Evolutionary conservation across 2,888 invertebrate genomes (phyloP).

Genomic region (Epistrophe grossulariae): DNA sequence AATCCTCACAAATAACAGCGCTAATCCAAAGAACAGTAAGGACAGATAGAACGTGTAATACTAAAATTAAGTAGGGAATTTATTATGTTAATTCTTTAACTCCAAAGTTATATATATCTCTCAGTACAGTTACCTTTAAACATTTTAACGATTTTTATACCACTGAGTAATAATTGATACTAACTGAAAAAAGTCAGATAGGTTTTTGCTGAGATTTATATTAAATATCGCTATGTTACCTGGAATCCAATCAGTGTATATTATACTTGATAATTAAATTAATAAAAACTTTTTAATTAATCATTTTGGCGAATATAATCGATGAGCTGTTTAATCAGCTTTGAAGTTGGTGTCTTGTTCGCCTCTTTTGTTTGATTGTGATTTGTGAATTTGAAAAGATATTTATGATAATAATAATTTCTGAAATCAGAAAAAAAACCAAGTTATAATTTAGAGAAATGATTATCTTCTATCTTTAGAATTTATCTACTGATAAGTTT

Average conservation of each 20-base stretch:
- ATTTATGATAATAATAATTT: not conserved
- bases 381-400: not conserved
- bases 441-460: not conserved
- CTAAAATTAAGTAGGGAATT: slow-evolving; percentile 2
- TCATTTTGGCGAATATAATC: slow-evolving; percentile 10
- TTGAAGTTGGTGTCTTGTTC: not conserved
- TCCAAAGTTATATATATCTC: not conserved
- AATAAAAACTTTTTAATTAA: not conserved
- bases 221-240: not conserved
- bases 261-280: not conserved
- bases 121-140: slow-evolving; percentile 43
- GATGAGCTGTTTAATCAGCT: not conserved
- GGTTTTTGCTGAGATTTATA: not conserved
- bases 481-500: not conserved
- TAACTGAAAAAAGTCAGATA: slow-evolving; percentile 14
- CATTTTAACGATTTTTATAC: slow-evolving; percentile 26
- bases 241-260: not conserved
- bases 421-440: not conserved
- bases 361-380: not conserved
- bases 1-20: not conserved
- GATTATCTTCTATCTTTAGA: not conserved
- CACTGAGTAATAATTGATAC: not conserved
- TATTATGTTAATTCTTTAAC: not conserved
- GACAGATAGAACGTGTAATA: not conserved
- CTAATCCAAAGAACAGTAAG: slow-evolving; percentile 33